Conservation (phyloP, 2,113 vertebrate species). For the Takifugu flavidus region DNA sequence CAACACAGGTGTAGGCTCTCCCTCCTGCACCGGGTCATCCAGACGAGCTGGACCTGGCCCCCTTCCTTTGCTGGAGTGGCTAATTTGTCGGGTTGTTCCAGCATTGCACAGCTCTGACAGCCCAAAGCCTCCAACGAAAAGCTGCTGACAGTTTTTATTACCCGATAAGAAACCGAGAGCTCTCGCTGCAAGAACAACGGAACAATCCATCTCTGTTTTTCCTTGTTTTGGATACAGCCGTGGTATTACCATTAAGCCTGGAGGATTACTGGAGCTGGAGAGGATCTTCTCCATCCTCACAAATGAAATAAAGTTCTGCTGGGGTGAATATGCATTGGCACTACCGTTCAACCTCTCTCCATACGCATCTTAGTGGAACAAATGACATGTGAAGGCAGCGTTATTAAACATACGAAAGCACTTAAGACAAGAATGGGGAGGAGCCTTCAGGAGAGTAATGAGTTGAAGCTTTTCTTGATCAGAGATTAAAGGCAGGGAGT, state of each 20-base stretch:
- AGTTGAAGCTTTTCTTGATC: conserved; percentile 72
- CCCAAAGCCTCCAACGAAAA: background rate
- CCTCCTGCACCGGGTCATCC: no score
- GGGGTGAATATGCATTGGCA: conserved; percentile 15
- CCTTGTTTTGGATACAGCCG: background rate
- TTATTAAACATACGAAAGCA: conserved; percentile 72
- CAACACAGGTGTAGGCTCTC: no score
- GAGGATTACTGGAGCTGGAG: conserved; percentile 2
- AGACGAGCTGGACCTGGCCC: no score
- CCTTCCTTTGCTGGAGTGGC: no score
- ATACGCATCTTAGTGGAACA: conserved; percentile 65
- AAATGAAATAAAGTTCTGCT: conserved; percentile 29
- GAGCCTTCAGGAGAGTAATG: conserved; percentile 62
- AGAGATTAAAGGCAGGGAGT: conserved; percentile 74
- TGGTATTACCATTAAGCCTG: background rate
- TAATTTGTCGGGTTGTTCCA: conserved; percentile 1
- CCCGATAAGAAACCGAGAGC: background rate
- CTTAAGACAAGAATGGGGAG: conserved; percentile 67
- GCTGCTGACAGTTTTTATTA: background rate
- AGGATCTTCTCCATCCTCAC: conserved; percentile 7
- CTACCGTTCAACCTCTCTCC: conserved; percentile 42
- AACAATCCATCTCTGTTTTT: background rate
- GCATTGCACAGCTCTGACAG: conserved; percentile 21
- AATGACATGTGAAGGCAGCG: conserved; percentile 67
- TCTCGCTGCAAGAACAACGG: background rate